Conservation (phyloP, 2,113 vertebrate species). For the Peromyscus polionotus region DNA sequence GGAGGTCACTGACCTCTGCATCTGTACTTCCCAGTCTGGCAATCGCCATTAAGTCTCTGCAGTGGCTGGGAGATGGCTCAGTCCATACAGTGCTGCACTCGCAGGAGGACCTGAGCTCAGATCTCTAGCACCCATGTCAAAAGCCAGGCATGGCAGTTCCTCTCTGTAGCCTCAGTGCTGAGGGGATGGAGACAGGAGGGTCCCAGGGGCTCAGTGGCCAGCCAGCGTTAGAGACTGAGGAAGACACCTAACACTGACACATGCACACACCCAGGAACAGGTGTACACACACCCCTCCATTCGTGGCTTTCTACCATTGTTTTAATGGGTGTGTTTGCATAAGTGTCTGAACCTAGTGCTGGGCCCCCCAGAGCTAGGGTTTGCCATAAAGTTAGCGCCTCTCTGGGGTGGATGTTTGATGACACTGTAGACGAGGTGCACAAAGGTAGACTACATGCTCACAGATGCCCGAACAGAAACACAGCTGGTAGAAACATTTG, state of each 20-base stretch:
- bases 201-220: background rate
- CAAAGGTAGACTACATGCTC: background rate
- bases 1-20: background rate
- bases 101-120: background rate
- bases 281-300: background rate
- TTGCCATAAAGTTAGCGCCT: background rate
- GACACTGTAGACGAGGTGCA: background rate
- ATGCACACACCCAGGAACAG: background rate
- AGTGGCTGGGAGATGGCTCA: background rate
- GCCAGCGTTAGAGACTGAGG: background rate
- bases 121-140: background rate
- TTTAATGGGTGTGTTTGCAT: background rate
- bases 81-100: background rate
- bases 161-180: background rate
- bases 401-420: background rate
- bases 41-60: background rate
- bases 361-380: background rate
- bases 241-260: background rate
- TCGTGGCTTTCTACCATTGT: background rate
- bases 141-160: background rate
- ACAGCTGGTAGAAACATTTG: background rate
- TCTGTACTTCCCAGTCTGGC: background rate
- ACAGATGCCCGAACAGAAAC: background rate
- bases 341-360: background rate
- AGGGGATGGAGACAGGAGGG: background rate